Evolutionary conservation across 2,113 vertebrate species (phyloP).

Genomic region (Bucco capensis): DNA sequence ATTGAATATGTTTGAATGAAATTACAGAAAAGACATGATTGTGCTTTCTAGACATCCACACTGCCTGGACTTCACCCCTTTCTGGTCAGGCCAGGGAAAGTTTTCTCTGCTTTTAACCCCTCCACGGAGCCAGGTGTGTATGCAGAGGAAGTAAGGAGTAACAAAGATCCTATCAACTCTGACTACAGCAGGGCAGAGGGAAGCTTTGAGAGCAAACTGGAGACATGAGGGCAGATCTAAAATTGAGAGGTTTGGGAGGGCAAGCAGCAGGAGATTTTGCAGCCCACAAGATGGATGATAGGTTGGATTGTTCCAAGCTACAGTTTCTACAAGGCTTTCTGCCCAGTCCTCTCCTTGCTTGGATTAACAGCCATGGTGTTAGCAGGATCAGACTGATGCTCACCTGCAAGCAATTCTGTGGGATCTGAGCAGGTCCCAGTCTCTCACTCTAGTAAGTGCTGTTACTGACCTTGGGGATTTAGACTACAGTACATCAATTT

Average conservation of each 20-base stretch:
- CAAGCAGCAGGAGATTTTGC: background rate
- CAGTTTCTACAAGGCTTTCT: background rate
- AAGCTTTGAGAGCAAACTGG: background rate
- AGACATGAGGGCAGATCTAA: rapidly evolving
- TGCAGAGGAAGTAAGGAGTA: background rate
- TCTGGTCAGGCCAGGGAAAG: background rate
- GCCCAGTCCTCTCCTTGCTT: background rate
- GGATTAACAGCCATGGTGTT: background rate
- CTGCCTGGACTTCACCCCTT: background rate
- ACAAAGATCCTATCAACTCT: background rate
- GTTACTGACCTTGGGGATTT: background rate
- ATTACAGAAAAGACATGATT: background rate
- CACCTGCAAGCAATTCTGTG: rapidly evolving
- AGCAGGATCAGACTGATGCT: background rate
- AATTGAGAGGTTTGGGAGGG: background rate
- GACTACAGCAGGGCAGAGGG: background rate
- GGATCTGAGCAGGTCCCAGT: background rate
- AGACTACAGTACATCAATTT: background rate
- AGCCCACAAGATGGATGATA: background rate
- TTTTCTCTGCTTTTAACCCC: background rate
- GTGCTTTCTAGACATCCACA: slow-evolving; percentile 11
- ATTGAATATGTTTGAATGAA: slow-evolving; percentile 50
- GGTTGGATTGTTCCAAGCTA: background rate
- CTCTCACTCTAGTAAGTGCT: background rate
- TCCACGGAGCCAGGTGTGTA: background rate